These are phyloP conservation scores for Phalacrocorax carbo DNA, from an alignment of 2,113 vertebrate genomes.

Conservation along the genomic window DNA sequence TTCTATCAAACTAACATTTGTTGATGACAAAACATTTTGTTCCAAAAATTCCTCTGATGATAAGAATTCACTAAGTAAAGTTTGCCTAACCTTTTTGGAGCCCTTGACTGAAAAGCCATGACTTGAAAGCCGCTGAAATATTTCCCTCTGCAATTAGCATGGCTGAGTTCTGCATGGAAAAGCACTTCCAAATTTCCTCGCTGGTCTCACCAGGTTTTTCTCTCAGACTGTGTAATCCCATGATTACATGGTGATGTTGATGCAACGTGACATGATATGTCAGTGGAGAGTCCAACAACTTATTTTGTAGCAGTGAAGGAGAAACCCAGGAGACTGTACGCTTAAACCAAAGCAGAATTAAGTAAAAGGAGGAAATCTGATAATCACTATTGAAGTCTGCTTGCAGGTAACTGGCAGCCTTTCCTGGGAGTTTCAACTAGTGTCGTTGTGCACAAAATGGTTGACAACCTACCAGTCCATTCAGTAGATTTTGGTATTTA, in stretches of 20 bases:
- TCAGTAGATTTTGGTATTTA: not conserved
- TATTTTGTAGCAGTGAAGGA: not conserved
- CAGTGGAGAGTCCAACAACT: not conserved
- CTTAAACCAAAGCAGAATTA: not conserved
- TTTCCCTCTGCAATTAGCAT: not conserved
- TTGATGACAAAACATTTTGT: slow-evolving; percentile 5
- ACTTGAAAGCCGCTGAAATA: not conserved
- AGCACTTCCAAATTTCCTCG: not conserved
- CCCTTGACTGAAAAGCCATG: not conserved
- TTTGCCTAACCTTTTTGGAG: slow-evolving; percentile 18
- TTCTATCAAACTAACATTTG: not conserved
- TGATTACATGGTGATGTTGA: slow-evolving; percentile 27
- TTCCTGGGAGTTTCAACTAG: not conserved
- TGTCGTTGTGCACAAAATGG: not conserved
- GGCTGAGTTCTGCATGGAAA: not conserved
- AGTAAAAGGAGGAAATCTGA: not conserved
- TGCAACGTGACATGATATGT: not conserved
- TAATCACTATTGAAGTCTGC: not conserved
- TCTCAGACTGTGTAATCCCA: not conserved
- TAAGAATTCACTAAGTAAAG: not conserved
- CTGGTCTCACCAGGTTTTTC: not conserved
- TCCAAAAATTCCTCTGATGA: not conserved
- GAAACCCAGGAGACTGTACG: not conserved
- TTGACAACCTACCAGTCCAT: not conserved
- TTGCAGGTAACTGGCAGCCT: not conserved